phyloP scores from a whole-genome alignment of 1,140 invertebrate species.

The Pemphigus obesinymphae region DNA sequence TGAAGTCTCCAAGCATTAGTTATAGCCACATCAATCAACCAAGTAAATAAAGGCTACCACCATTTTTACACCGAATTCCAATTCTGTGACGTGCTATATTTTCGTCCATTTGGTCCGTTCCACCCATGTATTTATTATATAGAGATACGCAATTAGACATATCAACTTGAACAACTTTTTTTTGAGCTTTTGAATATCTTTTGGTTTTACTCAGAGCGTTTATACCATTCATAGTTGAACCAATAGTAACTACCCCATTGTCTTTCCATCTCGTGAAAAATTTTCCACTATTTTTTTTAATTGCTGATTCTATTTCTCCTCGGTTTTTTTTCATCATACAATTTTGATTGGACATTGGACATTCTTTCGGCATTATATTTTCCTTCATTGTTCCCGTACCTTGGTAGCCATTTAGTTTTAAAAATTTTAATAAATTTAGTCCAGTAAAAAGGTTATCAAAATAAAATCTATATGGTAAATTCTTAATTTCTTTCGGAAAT shows the following conservation, averaged over 20 bases:
- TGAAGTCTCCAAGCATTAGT: too few species aligned
- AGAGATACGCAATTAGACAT: neutral
- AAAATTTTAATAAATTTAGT: neutral
- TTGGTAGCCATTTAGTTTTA: neutral
- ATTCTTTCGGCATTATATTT: neutral
- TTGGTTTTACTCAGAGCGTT: neutral
- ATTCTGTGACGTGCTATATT: constrained; percentile 43
- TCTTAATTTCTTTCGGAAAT: too few species aligned
- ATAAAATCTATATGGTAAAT: constrained; percentile 8
- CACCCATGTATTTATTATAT: constrained; percentile 17
- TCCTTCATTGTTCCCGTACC: constrained; percentile 5
- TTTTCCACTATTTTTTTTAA: neutral
- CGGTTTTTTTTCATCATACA: neutral
- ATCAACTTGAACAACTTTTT: neutral
- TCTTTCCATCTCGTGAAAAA: neutral
- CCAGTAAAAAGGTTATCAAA: too few species aligned
- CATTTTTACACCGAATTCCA: constrained; percentile 34
- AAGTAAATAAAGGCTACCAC: too few species aligned
- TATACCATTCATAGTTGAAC: neutral
- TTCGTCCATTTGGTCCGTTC: constrained; percentile 44
- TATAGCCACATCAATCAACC: too few species aligned
- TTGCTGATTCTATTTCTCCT: too few species aligned
- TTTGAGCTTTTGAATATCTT: neutral
- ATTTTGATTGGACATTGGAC: neutral
- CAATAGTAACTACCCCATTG: constrained; percentile 1